Percentiles rank a stretch among this genome's conserved stretches.
These are phyloP conservation scores for Hylaeus anthracinus DNA, from an alignment of 1,140 invertebrate genomes.

Conservation along the genomic window DNA sequence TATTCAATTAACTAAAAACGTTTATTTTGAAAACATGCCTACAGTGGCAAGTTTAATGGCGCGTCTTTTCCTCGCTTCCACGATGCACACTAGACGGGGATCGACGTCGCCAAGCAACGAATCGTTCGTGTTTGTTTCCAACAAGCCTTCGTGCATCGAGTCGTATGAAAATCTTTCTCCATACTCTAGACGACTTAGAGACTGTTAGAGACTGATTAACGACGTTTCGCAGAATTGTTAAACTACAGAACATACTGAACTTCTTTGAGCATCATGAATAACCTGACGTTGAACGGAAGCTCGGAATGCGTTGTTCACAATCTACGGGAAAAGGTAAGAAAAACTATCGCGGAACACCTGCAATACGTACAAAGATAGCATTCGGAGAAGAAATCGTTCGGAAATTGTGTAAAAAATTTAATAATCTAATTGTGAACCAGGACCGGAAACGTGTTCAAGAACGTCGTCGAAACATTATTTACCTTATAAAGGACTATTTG, in stretches of 20 bases:
- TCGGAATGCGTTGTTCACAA: conserved; percentile 26
- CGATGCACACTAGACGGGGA: too few species aligned
- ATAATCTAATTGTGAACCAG: conserved; percentile 72
- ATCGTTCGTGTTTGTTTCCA: conserved; percentile 25
- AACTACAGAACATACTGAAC: neutral
- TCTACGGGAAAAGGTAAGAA: conserved; percentile 62
- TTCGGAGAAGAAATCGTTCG: too few species aligned
- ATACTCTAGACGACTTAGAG: too few species aligned
- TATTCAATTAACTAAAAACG: too few species aligned
- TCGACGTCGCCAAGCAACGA: conserved; percentile 4
- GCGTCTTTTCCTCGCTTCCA: too few species aligned
- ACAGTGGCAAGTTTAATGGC: too few species aligned
- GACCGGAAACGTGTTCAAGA: conserved; percentile 83
- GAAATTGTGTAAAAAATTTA: too few species aligned
- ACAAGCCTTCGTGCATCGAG: conserved; percentile 14
- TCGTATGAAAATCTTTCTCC: too few species aligned
- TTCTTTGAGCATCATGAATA: conserved; percentile 25
- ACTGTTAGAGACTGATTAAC: conserved; percentile 3
- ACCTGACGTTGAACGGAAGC: conserved; percentile 49
- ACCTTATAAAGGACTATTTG: conserved; percentile 89
- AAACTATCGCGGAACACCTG: neutral
- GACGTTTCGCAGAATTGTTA: neutral
- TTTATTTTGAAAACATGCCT: too few species aligned
- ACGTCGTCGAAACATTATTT: conserved; percentile 88
- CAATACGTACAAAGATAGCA: neutral